Evolutionary conservation across 2,113 vertebrate species (phyloP).

Genomic region (Acrocephalus arundinaceus): DNA sequence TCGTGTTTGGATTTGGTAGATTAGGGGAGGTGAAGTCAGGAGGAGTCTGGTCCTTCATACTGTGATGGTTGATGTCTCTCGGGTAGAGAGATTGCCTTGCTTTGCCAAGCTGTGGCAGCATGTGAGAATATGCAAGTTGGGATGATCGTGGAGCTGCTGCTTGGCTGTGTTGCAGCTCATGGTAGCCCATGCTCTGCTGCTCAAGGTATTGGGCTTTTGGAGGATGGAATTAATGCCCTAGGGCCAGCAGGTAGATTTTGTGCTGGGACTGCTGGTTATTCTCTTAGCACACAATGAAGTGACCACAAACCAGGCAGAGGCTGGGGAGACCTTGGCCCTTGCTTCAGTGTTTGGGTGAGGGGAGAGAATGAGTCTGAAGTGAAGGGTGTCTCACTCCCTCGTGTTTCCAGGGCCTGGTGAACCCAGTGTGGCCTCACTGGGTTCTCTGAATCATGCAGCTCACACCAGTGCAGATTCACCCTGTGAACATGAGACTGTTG

Average conservation of each 20-base stretch:
- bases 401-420: background rate
- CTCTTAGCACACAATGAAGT: background rate
- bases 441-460: background rate
- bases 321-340: background rate
- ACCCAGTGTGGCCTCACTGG: background rate
- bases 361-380: background rate
- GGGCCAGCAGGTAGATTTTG: background rate
- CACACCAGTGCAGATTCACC: rapidly evolving
- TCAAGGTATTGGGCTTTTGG: background rate
- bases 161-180: rapidly evolving
- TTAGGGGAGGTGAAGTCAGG: background rate
- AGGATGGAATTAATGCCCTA: background rate
- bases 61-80: too few relatives aligned
- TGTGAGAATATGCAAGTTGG: rapidly evolving
- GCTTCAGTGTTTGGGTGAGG: background rate
- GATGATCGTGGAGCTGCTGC: too few relatives aligned
- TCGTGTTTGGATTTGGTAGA: background rate
- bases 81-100: rapidly evolving
- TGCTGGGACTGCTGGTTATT: background rate
- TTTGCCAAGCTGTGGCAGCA: background rate
- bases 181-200: background rate
- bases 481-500: background rate
- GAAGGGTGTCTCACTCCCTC: background rate
- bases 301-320: background rate
- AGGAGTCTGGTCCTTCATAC: background rate